Conservation (phyloP, 2,113 vertebrate genomes). For the Mesitornis unicolor region DNA sequence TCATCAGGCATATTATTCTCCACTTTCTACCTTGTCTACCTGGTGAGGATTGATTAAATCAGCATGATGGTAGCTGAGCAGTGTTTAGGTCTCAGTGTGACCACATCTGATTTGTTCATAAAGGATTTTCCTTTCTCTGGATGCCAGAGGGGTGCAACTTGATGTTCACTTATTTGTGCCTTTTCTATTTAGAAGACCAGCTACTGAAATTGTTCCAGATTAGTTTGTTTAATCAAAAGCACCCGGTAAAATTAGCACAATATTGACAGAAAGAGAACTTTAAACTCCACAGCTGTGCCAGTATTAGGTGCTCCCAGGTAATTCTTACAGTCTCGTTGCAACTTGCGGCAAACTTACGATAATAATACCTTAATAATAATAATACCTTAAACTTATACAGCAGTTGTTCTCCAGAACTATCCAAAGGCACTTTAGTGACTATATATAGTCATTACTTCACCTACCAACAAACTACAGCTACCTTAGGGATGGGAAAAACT, state of each 20-base stretch:
- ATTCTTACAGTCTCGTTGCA: conserved; percentile 58
- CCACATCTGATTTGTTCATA: conserved; percentile 66
- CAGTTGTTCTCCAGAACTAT: conserved; percentile 63
- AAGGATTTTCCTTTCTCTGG: conserved; percentile 52
- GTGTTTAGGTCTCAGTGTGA: conserved; percentile 76
- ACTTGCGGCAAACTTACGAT: conserved; percentile 67
- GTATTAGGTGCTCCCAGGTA: conserved; percentile 25
- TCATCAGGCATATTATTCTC: conserved; percentile 66
- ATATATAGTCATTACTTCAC: conserved; percentile 70
- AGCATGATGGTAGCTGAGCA: conserved; percentile 72
- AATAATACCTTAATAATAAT: conserved; percentile 74
- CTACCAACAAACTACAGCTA: conserved; percentile 39
- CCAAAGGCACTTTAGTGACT: conserved; percentile 63
- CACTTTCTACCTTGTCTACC: conserved; percentile 67
- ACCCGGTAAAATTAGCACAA: conserved; percentile 62
- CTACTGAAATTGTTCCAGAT: conserved; percentile 51
- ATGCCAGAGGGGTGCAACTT: conserved; percentile 25
- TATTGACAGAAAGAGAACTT: conserved; percentile 45
- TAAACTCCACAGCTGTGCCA: conserved; percentile 2
- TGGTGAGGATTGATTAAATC: conserved; percentile 78
- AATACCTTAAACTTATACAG: conserved; percentile 63
- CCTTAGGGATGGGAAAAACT: conserved; percentile 51
- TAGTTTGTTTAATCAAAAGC: conserved; percentile 75
- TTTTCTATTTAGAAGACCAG: conserved; percentile 60
- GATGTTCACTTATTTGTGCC: conserved; percentile 40